These are phyloP conservation scores for Craterocephalus amniculus DNA, from an alignment of 2,797 vertebrate species.

Conservation along the genomic window DNA sequence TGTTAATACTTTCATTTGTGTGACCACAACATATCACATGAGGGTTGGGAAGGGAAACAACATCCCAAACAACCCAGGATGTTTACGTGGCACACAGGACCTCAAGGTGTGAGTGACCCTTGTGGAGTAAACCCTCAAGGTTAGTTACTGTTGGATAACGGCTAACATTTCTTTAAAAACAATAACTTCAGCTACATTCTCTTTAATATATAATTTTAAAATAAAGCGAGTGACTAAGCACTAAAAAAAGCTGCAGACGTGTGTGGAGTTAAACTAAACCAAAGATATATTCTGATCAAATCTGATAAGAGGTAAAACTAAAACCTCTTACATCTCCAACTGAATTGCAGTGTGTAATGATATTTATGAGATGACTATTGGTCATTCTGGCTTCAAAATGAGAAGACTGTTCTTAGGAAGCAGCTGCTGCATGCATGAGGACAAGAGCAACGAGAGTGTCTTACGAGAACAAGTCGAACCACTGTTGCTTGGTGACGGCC, in stretches of 20 bases:
- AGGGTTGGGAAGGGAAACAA: not conserved
- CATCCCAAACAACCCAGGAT: not conserved
- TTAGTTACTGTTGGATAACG: no score
- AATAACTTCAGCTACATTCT: not conserved
- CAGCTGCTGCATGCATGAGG: not conserved
- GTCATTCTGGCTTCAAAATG: not conserved
- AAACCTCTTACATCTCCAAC: not conserved
- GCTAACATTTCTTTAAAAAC: not conserved
- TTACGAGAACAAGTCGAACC: conserved; percentile 99
- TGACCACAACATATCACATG: no score
- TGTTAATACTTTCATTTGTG: no score
- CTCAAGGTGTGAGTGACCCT: not conserved
- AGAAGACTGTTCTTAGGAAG: conserved; percentile 11
- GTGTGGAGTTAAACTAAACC: not conserved
- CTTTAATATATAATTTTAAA: not conserved
- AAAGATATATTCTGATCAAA: not conserved
- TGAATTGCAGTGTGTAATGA: conserved; percentile 15
- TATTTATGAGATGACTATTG: not conserved
- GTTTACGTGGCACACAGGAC: not conserved
- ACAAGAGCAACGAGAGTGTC: conserved; percentile 51
- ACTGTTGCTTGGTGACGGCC: conserved; percentile 97
- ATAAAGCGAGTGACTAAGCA: not conserved
- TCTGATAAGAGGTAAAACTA: not conserved
- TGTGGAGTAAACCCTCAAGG: no score
- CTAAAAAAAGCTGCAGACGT: not conserved